Conservation (phyloP, 2,113 vertebrate genomes). For the Passer domesticus region DNA sequence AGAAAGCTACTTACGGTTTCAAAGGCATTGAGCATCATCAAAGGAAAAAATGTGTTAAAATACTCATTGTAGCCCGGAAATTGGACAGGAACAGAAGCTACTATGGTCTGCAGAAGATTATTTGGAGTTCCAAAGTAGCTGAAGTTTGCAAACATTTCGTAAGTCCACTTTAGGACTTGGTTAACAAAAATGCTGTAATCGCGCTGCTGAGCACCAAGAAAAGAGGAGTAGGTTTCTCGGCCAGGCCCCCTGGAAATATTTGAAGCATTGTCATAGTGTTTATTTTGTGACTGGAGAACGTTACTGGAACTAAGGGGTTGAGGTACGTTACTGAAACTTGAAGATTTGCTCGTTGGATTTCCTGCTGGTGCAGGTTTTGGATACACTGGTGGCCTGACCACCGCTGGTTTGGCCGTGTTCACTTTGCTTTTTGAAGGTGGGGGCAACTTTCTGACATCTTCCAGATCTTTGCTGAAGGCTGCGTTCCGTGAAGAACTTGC, state of each 20-base stretch:
- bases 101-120: conserved; percentile 67
- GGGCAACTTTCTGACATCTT: conserved; percentile 2
- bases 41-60: conserved; percentile 78
- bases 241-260: background rate
- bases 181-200: conserved; percentile 66
- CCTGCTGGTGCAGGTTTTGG: background rate
- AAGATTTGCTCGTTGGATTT: background rate
- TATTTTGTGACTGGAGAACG: background rate
- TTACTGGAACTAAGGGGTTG: background rate
- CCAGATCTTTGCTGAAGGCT: conserved; percentile 76
- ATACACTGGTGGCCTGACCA: background rate
- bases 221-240: background rate
- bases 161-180: conserved; percentile 80
- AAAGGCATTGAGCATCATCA: conserved; percentile 84
- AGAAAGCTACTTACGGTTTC: conserved; percentile 79
- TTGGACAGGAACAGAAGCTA: conserved; percentile 72
- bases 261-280: background rate
- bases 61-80: conserved; percentile 79
- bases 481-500: conserved; percentile 75
- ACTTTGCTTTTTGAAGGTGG: conserved; percentile 63
- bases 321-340: background rate
- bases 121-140: conserved; percentile 71
- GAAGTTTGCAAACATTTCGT: conserved; percentile 73
- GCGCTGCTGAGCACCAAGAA: background rate
- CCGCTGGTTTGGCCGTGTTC: accelerated